Conservation (phyloP, 2,888 invertebrate species). For the Mimachlamys varia region DNA sequence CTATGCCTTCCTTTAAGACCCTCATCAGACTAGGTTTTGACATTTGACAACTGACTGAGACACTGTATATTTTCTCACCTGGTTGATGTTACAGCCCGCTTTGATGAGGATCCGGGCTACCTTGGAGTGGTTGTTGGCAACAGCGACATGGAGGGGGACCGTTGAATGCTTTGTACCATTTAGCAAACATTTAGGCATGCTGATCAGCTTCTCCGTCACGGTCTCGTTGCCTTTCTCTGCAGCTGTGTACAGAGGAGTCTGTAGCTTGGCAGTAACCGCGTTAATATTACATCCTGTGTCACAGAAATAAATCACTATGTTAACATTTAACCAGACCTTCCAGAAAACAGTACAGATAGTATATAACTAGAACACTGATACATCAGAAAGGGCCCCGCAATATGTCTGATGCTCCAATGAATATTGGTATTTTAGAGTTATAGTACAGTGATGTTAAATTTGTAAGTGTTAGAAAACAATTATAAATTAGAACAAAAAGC, state of each 20-base stretch:
- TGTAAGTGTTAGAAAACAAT: too few species aligned
- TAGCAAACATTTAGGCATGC: slow-evolving; percentile 63
- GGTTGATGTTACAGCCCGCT: slow-evolving; percentile 76
- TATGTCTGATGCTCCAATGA: too few species aligned
- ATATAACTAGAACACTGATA: too few species aligned
- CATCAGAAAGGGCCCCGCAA: too few species aligned
- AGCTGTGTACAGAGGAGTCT: slow-evolving; percentile 76
- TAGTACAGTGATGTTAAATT: too few species aligned
- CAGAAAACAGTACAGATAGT: too few species aligned
- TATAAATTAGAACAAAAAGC: too few species aligned
- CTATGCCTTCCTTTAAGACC: too few species aligned
- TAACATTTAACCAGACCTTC: not conserved
- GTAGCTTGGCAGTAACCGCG: slow-evolving; percentile 64
- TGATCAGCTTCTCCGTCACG: slow-evolving; percentile 70
- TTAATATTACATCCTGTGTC: slow-evolving; percentile 77
- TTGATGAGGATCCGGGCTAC: slow-evolving; percentile 72
- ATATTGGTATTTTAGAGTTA: too few species aligned
- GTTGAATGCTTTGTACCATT: slow-evolving; percentile 60
- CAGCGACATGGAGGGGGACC: slow-evolving; percentile 76
- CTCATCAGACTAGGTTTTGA: not conserved
- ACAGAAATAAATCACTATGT: not conserved
- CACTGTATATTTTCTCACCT: slow-evolving; percentile 67
- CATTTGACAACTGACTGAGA: not conserved
- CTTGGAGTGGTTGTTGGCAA: slow-evolving; percentile 66
- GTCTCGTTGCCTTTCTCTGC: slow-evolving; percentile 75